Conservation (phyloP, 2,113 vertebrate species). For the Mus spicilegus region DNA sequence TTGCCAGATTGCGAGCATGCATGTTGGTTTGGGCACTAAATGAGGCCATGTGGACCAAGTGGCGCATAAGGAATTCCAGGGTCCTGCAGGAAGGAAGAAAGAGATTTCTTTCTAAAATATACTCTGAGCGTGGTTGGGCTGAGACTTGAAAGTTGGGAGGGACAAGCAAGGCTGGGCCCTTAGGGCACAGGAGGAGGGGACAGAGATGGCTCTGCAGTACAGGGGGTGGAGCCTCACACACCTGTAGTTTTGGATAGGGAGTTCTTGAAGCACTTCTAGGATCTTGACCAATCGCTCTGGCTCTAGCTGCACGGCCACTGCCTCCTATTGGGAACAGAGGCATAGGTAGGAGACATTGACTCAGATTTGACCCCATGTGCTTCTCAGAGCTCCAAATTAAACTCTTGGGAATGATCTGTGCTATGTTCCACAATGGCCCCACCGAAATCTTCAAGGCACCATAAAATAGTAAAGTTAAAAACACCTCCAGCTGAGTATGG, state of each 20-base stretch:
- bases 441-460: not conserved
- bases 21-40: slow-evolving; percentile 93
- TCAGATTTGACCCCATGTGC: not conserved
- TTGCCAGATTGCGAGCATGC: slow-evolving; percentile 95
- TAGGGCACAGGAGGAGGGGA: not conserved
- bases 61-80: slow-evolving; percentile 94
- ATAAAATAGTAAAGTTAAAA: not conserved
- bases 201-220: not conserved
- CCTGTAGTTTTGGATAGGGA: slow-evolving; percentile 92
- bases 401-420: not conserved
- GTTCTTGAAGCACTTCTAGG: slow-evolving; percentile 92
- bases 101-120: not conserved
- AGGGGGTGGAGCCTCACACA: slow-evolving; percentile 59
- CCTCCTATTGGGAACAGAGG: slow-evolving; percentile 87
- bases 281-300: slow-evolving; percentile 94
- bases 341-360: not conserved
- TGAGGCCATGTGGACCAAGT: slow-evolving; percentile 93
- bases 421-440: fast-evolving
- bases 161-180: no score
- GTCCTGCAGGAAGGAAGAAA: slow-evolving; percentile 87
- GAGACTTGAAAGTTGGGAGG: not conserved
- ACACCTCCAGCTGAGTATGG: not conserved
- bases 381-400: not conserved
- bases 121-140: fast-evolving
- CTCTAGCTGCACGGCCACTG: slow-evolving; percentile 93